A percentile compares a stretch with the other conserved stretches of the same genome.
Evolutionary conservation across 2,888 invertebrate species (phyloP).

Genomic region (Pemphredon lugubris): DNA sequence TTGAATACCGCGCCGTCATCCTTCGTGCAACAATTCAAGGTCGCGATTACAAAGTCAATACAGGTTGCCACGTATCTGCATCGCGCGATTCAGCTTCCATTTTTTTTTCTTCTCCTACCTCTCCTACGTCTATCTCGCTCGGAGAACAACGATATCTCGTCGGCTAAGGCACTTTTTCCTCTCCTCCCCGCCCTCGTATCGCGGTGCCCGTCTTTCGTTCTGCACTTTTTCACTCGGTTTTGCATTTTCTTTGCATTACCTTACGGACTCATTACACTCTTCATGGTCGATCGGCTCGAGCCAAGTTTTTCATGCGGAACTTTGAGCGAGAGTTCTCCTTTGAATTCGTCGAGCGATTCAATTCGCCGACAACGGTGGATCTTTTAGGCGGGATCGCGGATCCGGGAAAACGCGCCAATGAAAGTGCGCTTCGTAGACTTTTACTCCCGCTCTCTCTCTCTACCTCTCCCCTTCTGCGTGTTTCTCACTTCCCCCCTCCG

Average conservation of each 20-base stretch:
- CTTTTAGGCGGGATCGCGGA: too few species aligned
- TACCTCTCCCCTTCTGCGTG: not conserved
- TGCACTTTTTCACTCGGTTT: too few species aligned
- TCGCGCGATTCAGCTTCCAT: conserved; percentile 5
- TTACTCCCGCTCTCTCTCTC: too few species aligned
- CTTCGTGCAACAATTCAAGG: conserved; percentile 63
- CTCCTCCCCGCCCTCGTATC: too few species aligned
- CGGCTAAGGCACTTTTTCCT: too few species aligned
- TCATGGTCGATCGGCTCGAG: conserved; percentile 30
- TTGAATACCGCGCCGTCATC: conserved; percentile 61
- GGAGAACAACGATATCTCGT: too few species aligned
- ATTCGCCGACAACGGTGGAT: too few species aligned
- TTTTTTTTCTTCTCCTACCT: conserved; percentile 21
- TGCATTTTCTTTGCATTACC: conserved; percentile 34
- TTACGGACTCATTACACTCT: conserved; percentile 34
- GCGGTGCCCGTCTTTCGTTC: too few species aligned
- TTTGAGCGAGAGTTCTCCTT: too few species aligned
- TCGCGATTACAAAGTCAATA: conserved; percentile 60
- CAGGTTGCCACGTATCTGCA: conserved; percentile 47
- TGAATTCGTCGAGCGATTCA: not conserved
- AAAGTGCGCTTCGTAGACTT: too few species aligned
- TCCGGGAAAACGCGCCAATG: too few species aligned
- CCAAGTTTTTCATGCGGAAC: not conserved
- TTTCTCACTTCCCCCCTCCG: not conserved
- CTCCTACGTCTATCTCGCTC: conserved; percentile 16